Conservation (phyloP, 2,797 vertebrate genomes). For the Cheirogaleus major region DNA sequence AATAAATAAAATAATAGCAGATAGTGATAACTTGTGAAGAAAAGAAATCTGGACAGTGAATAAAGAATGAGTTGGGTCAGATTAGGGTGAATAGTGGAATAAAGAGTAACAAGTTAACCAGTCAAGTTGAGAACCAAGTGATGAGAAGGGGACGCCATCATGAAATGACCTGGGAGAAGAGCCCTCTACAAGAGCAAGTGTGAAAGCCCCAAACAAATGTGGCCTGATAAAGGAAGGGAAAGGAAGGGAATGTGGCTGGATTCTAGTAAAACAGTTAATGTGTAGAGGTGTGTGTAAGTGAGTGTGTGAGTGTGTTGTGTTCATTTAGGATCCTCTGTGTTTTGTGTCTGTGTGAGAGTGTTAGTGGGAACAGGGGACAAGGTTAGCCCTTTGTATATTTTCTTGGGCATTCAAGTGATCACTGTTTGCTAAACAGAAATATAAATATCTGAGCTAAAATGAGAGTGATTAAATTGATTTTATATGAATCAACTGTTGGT, state of each 20-base stretch:
- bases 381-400: neutral
- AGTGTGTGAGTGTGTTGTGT: neutral
- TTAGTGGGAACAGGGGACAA: neutral
- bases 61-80: neutral
- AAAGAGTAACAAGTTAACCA: neutral
- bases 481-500: neutral
- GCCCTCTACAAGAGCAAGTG: neutral
- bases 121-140: neutral
- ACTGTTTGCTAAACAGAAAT: constrained; percentile 29
- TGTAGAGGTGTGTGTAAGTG: neutral
- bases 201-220: neutral
- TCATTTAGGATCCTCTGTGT: neutral
- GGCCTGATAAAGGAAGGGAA: neutral
- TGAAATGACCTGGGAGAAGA: neutral
- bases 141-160: neutral
- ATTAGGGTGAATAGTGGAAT: neutral
- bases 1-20: neutral
- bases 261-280: neutral
- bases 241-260: neutral
- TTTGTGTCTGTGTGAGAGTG: neutral
- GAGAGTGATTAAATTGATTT: neutral
- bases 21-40: neutral
- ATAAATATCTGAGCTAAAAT: neutral
- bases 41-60: neutral
- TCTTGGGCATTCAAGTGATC: neutral